A percentile compares a stretch with the other conserved stretches of the same genome.
These are phyloP conservation scores for Epinotia brunnichana DNA, from an alignment of 2,888 invertebrate genomes.

Conservation along the genomic window DNA sequence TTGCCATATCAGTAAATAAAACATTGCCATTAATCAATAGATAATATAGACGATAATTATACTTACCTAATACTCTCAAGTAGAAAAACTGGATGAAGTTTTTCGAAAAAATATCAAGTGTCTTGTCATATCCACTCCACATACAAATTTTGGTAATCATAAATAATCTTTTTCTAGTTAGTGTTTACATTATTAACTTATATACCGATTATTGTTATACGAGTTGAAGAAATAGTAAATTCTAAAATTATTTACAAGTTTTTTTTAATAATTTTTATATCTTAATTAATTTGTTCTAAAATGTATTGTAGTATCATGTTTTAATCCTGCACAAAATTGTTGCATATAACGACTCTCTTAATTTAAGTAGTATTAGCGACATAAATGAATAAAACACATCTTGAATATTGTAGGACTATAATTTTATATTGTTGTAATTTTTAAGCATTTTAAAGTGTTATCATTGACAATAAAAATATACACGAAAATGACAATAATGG, in stretches of 20 bases:
- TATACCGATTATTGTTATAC: not conserved
- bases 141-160: not conserved
- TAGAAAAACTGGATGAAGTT: not conserved
- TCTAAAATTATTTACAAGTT: not conserved
- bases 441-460: conserved; percentile 16
- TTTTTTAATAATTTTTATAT: conserved; percentile 2
- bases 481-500: conserved; percentile 37
- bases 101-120: conserved; percentile 2
- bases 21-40: too few species aligned
- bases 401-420: conserved; percentile 1
- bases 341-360: not conserved
- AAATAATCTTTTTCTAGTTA: conserved; percentile 14
- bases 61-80: too few species aligned
- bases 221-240: not conserved
- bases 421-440: conserved; percentile 24
- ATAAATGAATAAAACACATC: conserved; percentile 2
- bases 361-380: conserved; percentile 10
- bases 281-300: not conserved
- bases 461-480: conserved; percentile 40
- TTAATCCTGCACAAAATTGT: conserved; percentile 2
- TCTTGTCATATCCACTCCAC: conserved; percentile 16
- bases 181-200: not conserved
- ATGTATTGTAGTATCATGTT: conserved; percentile 6
- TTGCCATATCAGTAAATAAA: too few species aligned
- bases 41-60: too few species aligned